Evolutionary conservation across 2,797 vertebrate genomes (phyloP), one percentile per base, ranked within the genome.

Genomic region (Leptatherina wallacei): DNA sequence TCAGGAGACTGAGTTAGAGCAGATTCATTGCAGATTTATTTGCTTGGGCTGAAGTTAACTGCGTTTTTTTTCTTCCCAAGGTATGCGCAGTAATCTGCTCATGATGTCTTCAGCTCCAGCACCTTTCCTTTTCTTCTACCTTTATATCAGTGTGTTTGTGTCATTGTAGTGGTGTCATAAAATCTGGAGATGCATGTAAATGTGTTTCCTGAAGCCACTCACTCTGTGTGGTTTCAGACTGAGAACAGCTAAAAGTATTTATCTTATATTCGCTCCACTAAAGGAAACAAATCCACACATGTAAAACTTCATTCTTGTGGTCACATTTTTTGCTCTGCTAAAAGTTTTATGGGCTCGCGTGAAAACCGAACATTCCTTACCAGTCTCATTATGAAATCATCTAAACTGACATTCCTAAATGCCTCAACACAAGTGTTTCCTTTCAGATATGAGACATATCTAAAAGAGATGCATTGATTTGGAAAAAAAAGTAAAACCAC

Each of bases 241-340:
- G 68, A 82, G 51, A 74, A 57, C 67, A 82, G 79, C 84, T 84
- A 79, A 69, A 85, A 81, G 51, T 61, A 38, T 73, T 84, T 85
- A 6, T 76, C 82, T 79, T 36, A 14, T 55, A 57, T 80, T 56
- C 52, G 40, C 52, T 81, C 59, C 24, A 47, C 71, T 61, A 69
- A 80, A 73, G 65, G 61, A 83, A 83, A 81, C 71, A 69, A 59
- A 65, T 80, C 67, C 63, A 70, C 77, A 73, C 54, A 52, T 88
- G 80, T 76, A 74, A 42, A 64, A 57, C 70, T 65, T 75, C 63
- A 75, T 65, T 83, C 20, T 69, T 52, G 35, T 44, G 64, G 76
- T 76, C 77, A 66, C 54, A 59, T 82, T 87, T 82, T 83, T 47
- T 47, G 44, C 44, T 73, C 69, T 68, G 44, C 52, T 76, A 64